Evolutionary conservation across 1,140 invertebrate genomes (phyloP), one percentile per base, ranked within the genome.

Genomic region (Plectrocnemia conspersa): DNA sequence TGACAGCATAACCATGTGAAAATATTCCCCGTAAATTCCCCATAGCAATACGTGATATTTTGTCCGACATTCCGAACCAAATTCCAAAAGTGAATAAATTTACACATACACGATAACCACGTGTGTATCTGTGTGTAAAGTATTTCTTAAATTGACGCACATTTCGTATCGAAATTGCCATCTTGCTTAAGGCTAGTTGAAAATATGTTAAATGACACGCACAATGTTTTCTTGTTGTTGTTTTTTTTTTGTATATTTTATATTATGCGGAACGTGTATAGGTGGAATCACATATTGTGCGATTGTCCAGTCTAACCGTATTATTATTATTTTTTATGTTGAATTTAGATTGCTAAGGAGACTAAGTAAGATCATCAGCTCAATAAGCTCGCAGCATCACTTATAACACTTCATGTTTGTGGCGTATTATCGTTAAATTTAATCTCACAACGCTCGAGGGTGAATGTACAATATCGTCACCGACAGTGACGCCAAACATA

Each of bases 1-100:
- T 47, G 56, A 58, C 56, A 58, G 32, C 13, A 48, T 58, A 58
- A 53, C 56, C 49, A 58, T 58, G 56, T 45, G 56, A 58, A 58
- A 42, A 55, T 44, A 41, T 48, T 35, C 24, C 21, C 33, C n/a
- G 15, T 38, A 27, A 15, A 50, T 24, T 13, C 47, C 23, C 33
- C 22, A 35, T 5, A 33, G 45, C 45, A 18, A 27, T 47, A 24
- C 25, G 32, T 29, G 13, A 18, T 46, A 13, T 23, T 18, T n/a
- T 44, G 18, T 16, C 35, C 19, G 33, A 24, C 21, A 50, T 38
- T 38, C 29, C 29, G 29, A 21, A 24, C 1, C 21, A 22, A 32
- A 50, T 50, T 50, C 47, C 33, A 13, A n/a, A n/a, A n/a, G n/a
- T n/a, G n/a, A n/a, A n/a, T n/a, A n/a, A n/a, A n/a, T n/a, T n/a